Base-by-base conservation (phyloP, 2,888 invertebrate genomes). In the Leucozona laternaria region DNA sequence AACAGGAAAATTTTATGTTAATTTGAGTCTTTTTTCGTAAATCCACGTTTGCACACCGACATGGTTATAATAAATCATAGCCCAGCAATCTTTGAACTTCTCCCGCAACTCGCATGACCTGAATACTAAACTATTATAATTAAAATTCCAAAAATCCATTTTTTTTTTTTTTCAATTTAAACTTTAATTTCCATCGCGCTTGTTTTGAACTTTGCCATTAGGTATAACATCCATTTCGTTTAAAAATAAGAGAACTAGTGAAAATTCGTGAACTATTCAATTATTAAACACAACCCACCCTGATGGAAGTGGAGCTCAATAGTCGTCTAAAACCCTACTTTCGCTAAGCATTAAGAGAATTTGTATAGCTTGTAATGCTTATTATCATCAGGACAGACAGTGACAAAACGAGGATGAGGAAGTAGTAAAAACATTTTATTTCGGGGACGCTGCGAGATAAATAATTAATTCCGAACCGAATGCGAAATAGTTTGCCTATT, bases 401-500 rank as follows among this genome's bases (percentile, higher is more conserved):
- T 13, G 5, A 40, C 13, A 34, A 20, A 22, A 58, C 2, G 13
- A 37, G 58, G 22, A 37, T 34, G 17, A 34, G 58, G 5, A 17
- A 45, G 31, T 25, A 25, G 50, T 34, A 68, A 77, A 80, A 80
- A 77, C 68, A 66, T 80, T 68, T 62, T 43, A 77, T 84, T 77
- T 31, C 45, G 10, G 28, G 28, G 8, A 76, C 40, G 72, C 50
- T 72, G 72, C 77, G 60, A 77, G 80, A 80, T n/a, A n/a, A 80
- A 85, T 85, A 85, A 85, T 80, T 85, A 80, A 85, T 80, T 77
- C 57, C 22, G 28, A 77, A 62, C 76, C 62, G 45, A 80, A 85
- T 80, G 80, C 77, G 77, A 85, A 85, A 85, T 80, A 72, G 77
- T 68, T 85, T 77, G 80, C 85, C 80, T 80, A 72, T n/a, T n/a